Base-by-base conservation (phyloP, 2,888 invertebrate species). In the Lymantria dispar region DNA sequence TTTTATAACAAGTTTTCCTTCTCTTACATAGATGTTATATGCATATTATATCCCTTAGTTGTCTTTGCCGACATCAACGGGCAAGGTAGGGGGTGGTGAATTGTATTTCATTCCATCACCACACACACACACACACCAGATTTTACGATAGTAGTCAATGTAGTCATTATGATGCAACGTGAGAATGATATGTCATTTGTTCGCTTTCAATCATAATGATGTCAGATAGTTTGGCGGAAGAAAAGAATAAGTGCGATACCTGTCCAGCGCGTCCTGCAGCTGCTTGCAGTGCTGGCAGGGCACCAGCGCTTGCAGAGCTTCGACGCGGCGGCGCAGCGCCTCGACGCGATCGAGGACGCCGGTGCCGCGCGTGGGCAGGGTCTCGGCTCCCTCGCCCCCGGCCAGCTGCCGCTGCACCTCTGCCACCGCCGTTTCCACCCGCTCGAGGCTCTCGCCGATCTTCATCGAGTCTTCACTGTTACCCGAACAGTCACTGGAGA, bases 391-490 rank as follows among this genome's bases (percentile, higher is more conserved):
- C 33, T 62, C 78, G 36, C 54, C 67, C 44, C 56, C 74, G 57
- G 75, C 72, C 58, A 90, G 80, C 66, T 76, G 78, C 51, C 81
- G 79, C 75, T 76, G 78, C 72, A 90, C 81, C 60, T 79, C 85
- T 69, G 78, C 83, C 72, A 88, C 90, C 59, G 84, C 86, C 72
- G 83, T 83, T 74, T 91, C 91, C 74, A 80, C 87, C 72, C 88
- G 86, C 78, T 85, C 88, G 80, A 92, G 86, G 83, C 87, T 85
- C 82, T 86, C 89, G 84, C 88, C 80, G 81, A 91, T 91, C 87
- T 90, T 90, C 86, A 84, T 88, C 85, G 87, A 85, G 87, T 91
- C 91, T 80, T 89, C 91, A 87, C 91, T 91, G 87, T 91, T 84
- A 78, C 91, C 83, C 78, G 90, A 86, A 86, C 90, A 90, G 88